These are phyloP conservation scores for Brachionichthys hirsutus DNA, from an alignment of 2,113 vertebrate genomes.

Conservation along the genomic window DNA sequence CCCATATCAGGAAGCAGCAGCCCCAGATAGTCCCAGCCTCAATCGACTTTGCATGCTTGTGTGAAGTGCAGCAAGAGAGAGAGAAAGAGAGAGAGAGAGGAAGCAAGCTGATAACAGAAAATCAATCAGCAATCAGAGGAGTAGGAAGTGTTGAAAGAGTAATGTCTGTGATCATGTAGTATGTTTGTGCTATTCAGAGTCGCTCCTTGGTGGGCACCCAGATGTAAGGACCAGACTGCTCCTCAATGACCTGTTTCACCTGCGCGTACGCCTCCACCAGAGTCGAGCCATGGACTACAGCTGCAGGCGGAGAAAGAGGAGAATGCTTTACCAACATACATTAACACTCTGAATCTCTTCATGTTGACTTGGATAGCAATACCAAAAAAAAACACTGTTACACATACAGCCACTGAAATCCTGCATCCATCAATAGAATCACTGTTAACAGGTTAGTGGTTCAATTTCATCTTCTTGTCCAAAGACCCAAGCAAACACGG, in stretches of 20 bases:
- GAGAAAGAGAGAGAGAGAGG: constrained; percentile 32
- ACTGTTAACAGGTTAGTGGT: too few relatives aligned
- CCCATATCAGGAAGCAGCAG: constrained; percentile 60
- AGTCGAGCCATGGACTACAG: constrained; percentile 90
- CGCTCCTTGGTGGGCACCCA: constrained; percentile 96
- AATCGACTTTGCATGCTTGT: constrained; percentile 32
- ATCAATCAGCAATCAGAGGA: too few relatives aligned
- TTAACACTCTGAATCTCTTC: too few relatives aligned
- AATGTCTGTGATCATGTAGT: constrained; percentile 24
- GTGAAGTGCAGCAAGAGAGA: constrained; percentile 24
- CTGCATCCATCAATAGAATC: too few relatives aligned
- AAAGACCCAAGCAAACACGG: too few relatives aligned
- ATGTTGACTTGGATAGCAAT: too few relatives aligned
- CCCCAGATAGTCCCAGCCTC: constrained; percentile 70
- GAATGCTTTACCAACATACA: too few relatives aligned
- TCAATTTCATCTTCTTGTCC: too few relatives aligned
- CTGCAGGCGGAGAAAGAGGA: constrained; percentile 67
- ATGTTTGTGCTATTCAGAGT: constrained; percentile 78
- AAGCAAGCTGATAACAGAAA: constrained; percentile 75
- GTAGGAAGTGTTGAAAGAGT: constrained; percentile 34
- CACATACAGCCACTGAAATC: too few relatives aligned
- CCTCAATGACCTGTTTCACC: constrained; percentile 96
- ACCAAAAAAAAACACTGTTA: too few relatives aligned
- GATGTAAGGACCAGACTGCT: constrained; percentile 96
- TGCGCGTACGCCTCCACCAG: constrained; percentile 96